phyloP scores from a whole-genome alignment of 2,888 invertebrate genomes.

The Phyllotreta cruciferae region DNA sequence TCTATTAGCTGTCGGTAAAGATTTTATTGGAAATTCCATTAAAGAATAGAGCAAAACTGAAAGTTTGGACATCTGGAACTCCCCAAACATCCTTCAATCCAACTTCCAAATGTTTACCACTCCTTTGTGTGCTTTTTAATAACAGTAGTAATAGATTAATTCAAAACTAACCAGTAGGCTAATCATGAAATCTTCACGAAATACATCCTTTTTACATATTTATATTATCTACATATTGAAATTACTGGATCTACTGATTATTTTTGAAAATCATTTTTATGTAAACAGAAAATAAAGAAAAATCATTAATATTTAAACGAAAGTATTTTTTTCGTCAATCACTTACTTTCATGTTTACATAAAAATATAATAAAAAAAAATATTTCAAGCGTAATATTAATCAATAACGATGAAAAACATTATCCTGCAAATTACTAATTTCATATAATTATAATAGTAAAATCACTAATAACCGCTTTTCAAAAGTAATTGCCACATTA shows the following conservation, averaged over 20 bases:
- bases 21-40: background rate
- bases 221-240: no score
- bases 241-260: background rate
- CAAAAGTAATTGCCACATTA: background rate
- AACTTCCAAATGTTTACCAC: slow-evolving; percentile 26
- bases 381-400: slow-evolving; percentile 13
- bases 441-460: background rate
- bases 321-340: background rate
- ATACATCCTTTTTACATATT: no score
- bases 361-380: slow-evolving; percentile 3
- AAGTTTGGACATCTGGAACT: slow-evolving; percentile 55
- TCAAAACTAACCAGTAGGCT: slow-evolving; percentile 8
- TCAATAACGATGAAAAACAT: background rate
- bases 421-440: background rate
- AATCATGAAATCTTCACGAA: no score
- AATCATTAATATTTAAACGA: background rate
- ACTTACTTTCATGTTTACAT: background rate
- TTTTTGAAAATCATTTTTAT: slow-evolving; percentile 4
- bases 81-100: slow-evolving; percentile 37
- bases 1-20: no score
- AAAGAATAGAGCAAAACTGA: slow-evolving; percentile 9
- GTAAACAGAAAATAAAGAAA: slow-evolving; percentile 3
- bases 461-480: background rate
- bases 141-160: slow-evolving; percentile 5
- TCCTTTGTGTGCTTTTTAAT: slow-evolving; percentile 15